Evolutionary conservation across 2,113 vertebrate species (phyloP).

Genomic region (Salvator merianae): DNA sequence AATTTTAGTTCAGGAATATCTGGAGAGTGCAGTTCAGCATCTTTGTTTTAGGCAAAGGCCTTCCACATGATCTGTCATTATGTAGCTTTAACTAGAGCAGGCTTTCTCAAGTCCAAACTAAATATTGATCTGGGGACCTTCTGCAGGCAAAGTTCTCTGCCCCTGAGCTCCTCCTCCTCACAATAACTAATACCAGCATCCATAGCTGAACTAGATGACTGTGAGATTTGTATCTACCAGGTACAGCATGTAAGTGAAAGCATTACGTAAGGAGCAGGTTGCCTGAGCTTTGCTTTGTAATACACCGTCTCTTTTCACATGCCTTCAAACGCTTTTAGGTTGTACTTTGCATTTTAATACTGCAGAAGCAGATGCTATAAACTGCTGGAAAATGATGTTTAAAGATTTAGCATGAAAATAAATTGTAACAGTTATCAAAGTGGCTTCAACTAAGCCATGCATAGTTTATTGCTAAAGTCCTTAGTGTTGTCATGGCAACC

Average conservation of each 20-base stretch:
- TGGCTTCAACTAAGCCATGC: conserved; percentile 5
- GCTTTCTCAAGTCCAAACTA: background rate
- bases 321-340: background rate
- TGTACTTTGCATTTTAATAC: background rate
- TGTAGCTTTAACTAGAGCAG: no score
- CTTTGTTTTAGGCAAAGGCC: no score
- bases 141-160: background rate
- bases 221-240: background rate
- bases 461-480: conserved; percentile 6
- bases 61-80: background rate
- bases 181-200: background rate
- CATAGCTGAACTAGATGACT: background rate
- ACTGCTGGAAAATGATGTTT: background rate
- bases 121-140: background rate
- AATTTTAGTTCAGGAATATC: no score
- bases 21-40: no score
- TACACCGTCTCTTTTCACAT: background rate
- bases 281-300: background rate
- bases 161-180: background rate
- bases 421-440: conserved; percentile 15
- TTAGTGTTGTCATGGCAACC: conserved; percentile 10
- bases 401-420: conserved; percentile 10
- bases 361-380: background rate
- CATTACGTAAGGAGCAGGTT: background rate
- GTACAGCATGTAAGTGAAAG: background rate